phyloP scores from a whole-genome alignment of 2,113 vertebrate genomes.

The Sapajus apella region DNA sequence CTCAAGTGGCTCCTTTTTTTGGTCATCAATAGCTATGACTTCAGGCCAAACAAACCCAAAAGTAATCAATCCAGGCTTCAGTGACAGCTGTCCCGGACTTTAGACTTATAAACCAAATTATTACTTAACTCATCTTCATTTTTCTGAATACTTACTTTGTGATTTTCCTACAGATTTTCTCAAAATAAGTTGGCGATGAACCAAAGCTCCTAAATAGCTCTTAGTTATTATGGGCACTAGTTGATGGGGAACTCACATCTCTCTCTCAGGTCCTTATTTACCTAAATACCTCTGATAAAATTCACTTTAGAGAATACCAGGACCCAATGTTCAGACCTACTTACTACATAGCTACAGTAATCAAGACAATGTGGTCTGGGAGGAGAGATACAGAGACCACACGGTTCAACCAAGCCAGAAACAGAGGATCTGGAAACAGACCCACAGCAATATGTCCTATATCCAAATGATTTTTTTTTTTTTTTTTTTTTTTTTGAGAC shows the following conservation, averaged over 20 bases:
- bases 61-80: background rate
- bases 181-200: background rate
- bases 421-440: background rate
- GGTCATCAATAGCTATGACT: background rate
- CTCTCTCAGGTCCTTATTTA: background rate
- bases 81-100: background rate
- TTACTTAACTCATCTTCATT: background rate
- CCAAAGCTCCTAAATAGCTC: background rate
- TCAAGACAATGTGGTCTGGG: background rate
- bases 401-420: background rate
- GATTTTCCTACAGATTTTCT: conserved; percentile 11
- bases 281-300: background rate
- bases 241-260: background rate
- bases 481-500: background rate
- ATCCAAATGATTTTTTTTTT: background rate
- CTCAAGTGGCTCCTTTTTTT: background rate
- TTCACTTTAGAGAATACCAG: background rate
- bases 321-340: background rate
- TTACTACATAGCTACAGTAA: background rate
- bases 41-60: background rate
- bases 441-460: background rate
- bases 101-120: background rate
- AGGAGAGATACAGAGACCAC: background rate
- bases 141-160: background rate
- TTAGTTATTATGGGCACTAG: background rate